Evolutionary conservation across 2,888 invertebrate genomes (phyloP), one percentile per base, ranked within the genome.

Genomic region (Bembecia ichneumoniformis): DNA sequence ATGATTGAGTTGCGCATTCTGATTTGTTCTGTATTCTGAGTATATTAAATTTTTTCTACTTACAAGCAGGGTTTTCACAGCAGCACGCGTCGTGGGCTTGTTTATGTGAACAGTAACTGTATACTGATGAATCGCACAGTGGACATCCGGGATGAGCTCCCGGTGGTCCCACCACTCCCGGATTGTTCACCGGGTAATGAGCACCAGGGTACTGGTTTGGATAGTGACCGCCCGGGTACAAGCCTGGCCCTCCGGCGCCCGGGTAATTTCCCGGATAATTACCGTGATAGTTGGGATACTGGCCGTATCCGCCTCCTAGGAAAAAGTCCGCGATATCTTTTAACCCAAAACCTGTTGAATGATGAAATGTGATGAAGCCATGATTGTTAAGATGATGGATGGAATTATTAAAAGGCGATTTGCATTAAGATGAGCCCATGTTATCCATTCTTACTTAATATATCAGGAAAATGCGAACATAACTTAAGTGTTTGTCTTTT

Each of bases 71-170:
- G 63, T 88, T 81, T 57, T 89, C 88, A 60, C 94, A 94, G 67
- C 94, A 94, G 67, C 94, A 94, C 0, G 93, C 89, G 65, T 94
- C 94, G 62, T 94, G 94, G 3, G 91, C 84, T 51, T 94, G 83
- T 75, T 93, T 94, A 52, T 92, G 89, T 0, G 90, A 91, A 68
- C 94, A 94, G 72, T 94, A 94, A 59, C 91, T 89, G 72, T 91
- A 94, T 3, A 94, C 93, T 0, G 94, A 93, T 0, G 92, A 91
- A 68, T 94, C 94, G 62, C 94, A 94, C 28, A 91, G 70, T 0
- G 94, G 94, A 60, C 94, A 94, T n/a, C 87, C 87, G 0, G 82
- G 69, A 43, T 87, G 87, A 1, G 83, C 87, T 0, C 87, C 87
- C 0, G 86, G 84, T 0, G 86, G 84, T 1, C 86, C 86, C 0